These are phyloP conservation scores for Smutsia gigantea DNA, from an alignment of 2,797 vertebrate genomes.

Conservation along the genomic window DNA sequence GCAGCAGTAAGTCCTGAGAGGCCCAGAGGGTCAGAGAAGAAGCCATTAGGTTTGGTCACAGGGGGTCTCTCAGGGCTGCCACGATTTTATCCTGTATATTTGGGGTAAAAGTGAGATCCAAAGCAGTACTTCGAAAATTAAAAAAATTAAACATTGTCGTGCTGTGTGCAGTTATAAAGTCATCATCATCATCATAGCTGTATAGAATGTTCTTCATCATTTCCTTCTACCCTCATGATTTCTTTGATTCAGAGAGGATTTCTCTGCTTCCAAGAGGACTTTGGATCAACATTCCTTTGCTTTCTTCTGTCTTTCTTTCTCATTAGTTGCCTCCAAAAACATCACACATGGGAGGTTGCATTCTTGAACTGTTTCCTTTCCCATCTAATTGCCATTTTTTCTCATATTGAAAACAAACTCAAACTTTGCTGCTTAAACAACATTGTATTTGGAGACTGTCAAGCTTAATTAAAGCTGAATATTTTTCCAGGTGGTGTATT, in stretches of 20 bases:
- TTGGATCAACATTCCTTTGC: slow-evolving; percentile 12
- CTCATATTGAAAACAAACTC: neutral
- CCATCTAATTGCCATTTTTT: slow-evolving; percentile 33
- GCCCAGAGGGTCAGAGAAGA: neutral
- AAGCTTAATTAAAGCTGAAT: slow-evolving; percentile 52
- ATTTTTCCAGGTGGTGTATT: slow-evolving; percentile 68
- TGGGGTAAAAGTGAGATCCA: neutral
- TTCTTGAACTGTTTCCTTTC: slow-evolving; percentile 47
- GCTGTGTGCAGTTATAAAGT: neutral
- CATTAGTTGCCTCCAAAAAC: slow-evolving; percentile 9
- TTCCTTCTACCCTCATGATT: neutral
- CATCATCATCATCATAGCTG: neutral
- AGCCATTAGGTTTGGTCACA: neutral
- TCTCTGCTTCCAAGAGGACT: slow-evolving; percentile 11
- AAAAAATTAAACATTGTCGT: neutral
- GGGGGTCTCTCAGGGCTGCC: neutral
- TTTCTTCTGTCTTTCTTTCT: slow-evolving; percentile 43
- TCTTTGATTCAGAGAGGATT: slow-evolving; percentile 20
- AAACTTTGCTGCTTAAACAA: neutral
- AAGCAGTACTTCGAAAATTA: neutral
- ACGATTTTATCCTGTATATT: neutral
- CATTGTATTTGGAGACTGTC: slow-evolving; percentile 14
- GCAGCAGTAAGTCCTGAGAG: neutral
- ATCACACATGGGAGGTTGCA: neutral
- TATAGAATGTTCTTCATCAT: neutral